Conservation (phyloP, 2,888 invertebrate genomes). For the Meteorus colon region DNA sequence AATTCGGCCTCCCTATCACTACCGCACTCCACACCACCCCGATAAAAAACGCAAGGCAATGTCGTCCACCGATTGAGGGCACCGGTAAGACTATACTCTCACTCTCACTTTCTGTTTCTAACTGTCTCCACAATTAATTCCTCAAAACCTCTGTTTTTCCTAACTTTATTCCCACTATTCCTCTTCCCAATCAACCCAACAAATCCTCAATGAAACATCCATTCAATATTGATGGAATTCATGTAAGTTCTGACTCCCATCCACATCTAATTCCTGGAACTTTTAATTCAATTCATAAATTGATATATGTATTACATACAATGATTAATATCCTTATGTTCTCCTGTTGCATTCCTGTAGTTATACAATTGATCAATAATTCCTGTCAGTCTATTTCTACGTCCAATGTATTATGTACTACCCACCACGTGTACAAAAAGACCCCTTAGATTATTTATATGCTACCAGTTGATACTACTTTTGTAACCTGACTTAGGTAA, state of each 20-base stretch:
- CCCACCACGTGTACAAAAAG: constrained; percentile 35
- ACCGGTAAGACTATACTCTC: constrained; percentile 68
- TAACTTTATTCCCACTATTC: background rate
- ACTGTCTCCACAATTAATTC: constrained; percentile 38
- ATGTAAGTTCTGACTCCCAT: background rate
- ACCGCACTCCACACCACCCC: constrained; percentile 72
- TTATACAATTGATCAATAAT: constrained; percentile 4
- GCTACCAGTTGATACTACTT: constrained; percentile 53
- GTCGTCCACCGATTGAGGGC: constrained; percentile 64
- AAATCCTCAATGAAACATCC: background rate
- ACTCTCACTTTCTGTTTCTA: constrained; percentile 52
- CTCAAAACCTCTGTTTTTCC: background rate
- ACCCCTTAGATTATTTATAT: constrained; percentile 49
- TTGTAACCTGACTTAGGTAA: constrained; percentile 56
- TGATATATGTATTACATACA: background rate
- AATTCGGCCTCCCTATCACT: constrained; percentile 72
- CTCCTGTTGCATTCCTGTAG: constrained; percentile 14
- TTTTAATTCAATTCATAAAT: background rate
- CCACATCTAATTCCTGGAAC: background rate
- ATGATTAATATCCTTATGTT: background rate
- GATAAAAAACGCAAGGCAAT: constrained; percentile 69
- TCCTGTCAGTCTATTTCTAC: background rate
- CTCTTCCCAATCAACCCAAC: background rate
- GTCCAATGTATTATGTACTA: constrained; percentile 29
- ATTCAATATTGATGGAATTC: background rate